A percentile compares a stretch with the other conserved stretches of the same genome.
Evolutionary conservation across 2,797 vertebrate genomes (phyloP).

Genomic region (Vireo griseus): DNA sequence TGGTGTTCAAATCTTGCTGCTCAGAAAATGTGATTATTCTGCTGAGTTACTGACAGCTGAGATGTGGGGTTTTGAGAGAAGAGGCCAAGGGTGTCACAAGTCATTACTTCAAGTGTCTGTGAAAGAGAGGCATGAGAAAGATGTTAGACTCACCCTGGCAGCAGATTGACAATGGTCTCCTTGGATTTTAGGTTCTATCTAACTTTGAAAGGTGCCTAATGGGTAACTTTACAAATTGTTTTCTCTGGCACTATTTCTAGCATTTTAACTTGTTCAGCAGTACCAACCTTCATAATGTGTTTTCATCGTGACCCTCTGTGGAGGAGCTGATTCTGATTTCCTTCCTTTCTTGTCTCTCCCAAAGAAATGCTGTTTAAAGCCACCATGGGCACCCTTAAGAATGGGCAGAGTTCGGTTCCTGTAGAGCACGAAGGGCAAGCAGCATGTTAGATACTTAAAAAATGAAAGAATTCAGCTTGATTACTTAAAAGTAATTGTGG

Average conservation of each 20-base stretch:
- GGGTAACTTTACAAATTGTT: neutral
- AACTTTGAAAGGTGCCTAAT: neutral
- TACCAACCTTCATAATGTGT: rapidly evolving
- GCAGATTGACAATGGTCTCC: neutral
- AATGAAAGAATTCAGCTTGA: neutral
- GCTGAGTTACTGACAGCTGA: neutral
- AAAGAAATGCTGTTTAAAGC: neutral
- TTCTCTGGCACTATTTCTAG: neutral
- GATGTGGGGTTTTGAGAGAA: neutral
- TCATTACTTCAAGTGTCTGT: neutral
- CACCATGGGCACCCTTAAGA: neutral
- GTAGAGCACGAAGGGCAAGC: neutral
- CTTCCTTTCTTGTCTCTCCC: neutral
- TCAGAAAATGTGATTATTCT: neutral
- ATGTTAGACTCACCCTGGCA: neutral
- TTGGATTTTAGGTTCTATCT: neutral
- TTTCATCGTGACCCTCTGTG: neutral
- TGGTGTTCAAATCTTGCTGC: neutral
- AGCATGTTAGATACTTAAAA: neutral
- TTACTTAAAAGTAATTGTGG: neutral
- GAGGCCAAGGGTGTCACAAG: neutral
- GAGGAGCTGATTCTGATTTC: neutral
- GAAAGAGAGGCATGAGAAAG: neutral
- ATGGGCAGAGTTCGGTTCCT: neutral
- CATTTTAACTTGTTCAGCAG: neutral